Evolutionary conservation across 2,888 invertebrate genomes (phyloP), one percentile per base, ranked within the genome.

Genomic region (Torymus texanus): DNA sequence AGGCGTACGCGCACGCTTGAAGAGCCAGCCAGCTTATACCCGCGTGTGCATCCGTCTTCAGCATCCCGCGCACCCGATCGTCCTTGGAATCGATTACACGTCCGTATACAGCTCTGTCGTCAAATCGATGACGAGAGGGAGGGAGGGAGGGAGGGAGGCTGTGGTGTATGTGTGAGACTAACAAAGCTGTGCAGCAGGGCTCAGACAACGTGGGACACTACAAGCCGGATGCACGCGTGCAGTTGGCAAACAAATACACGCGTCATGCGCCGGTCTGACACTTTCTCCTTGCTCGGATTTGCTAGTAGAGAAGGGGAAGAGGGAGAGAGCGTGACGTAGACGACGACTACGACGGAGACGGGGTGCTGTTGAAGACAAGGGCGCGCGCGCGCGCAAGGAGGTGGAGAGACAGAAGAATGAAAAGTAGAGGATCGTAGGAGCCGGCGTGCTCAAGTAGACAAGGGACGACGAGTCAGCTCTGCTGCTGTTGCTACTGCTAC

Each of bases 391-490:
- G 18, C 41, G 61, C 12, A 41, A 63, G 24, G 61, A 18, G 74
- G 76, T 66, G 81, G 76, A 81, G 76, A 81, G 79, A 72, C 63
- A 70, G 70, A 74, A 78, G 80, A 86, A 86, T 87, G 87, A 86
- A 87, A 87, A 86, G 87, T 85, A 84, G 86, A 88, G 88, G 88
- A 86, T 88, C 85, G 86, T 85, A 85, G 87, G 85, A 88, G 86
- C 86, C 88, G 86, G 86, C 89, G 89, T 89, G 89, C 88, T 90
- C 89, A 90, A 90, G 89, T 90, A 89, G 89, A 89, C 89, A 88
- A 87, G 89, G 88, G 88, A 87, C 87, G 68, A 68, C 78, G 67
- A 78, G 67, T 73, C 73, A 63, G 76, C 70, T 66, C 53, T 50
- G 59, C 61, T 68, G 62, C 56, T 67, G 41, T 41, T n/a, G n/a